A percentile compares a stretch with the other conserved stretches of the same genome.
These are phyloP conservation scores for Opisthograptis luteolata DNA, from an alignment of 2,888 invertebrate species.

Conservation along the genomic window DNA sequence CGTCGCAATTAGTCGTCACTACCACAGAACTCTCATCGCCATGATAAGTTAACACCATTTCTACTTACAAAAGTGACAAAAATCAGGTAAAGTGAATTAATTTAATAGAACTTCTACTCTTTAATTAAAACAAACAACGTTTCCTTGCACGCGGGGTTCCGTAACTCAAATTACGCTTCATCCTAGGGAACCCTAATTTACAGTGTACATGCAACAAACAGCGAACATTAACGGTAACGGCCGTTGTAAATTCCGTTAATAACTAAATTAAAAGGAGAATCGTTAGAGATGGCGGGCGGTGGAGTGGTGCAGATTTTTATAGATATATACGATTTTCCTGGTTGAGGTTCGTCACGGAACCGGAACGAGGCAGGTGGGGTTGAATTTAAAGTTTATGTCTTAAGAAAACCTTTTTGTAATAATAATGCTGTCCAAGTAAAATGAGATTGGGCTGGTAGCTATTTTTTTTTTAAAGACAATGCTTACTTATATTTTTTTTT, in stretches of 20 bases:
- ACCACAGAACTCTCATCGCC: too few species aligned
- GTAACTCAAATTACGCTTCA: constrained; percentile 34
- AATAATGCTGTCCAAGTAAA: too few species aligned
- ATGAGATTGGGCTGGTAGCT: too few species aligned
- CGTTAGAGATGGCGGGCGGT: constrained; percentile 20
- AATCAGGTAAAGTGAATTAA: too few species aligned
- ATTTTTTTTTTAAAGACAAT: too few species aligned
- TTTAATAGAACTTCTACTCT: background rate
- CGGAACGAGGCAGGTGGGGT: background rate
- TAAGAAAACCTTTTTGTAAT: too few species aligned
- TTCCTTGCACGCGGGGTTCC: constrained; percentile 26
- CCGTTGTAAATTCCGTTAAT: constrained; percentile 34
- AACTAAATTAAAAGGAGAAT: constrained; percentile 37
- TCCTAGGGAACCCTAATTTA: constrained; percentile 34
- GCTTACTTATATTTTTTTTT: too few species aligned
- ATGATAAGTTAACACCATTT: too few species aligned
- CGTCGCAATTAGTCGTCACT: too few species aligned
- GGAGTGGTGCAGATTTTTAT: constrained; percentile 14
- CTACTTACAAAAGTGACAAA: background rate
- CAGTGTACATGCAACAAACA: constrained; percentile 38
- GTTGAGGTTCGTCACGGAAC: background rate
- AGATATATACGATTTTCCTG: constrained; percentile 8
- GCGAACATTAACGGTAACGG: constrained; percentile 30
- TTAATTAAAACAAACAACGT: constrained; percentile 29
- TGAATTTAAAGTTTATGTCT: background rate